phyloP scores from a whole-genome alignment of 2,888 invertebrate genomes.

The Diarsia rubi region DNA sequence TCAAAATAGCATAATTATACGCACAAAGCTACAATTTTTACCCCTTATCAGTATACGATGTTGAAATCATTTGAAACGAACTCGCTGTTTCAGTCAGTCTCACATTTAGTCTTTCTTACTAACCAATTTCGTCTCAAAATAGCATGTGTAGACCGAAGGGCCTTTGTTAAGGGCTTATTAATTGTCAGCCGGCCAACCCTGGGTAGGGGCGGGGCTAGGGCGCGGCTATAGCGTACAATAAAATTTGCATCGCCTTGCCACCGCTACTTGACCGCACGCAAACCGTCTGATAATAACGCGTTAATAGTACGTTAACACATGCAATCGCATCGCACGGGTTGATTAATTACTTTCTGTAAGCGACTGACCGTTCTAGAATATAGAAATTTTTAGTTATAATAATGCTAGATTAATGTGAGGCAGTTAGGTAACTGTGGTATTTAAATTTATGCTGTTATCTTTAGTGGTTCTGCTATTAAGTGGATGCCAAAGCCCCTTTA shows the following conservation, averaged over 20 bases:
- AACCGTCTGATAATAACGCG: conserved; percentile 60
- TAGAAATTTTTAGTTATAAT: conserved; percentile 52
- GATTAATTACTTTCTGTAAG: conserved; percentile 65
- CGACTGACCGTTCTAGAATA: conserved; percentile 45
- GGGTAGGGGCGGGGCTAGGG: conserved; percentile 64
- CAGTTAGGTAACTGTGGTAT: conserved; percentile 29
- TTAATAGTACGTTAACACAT: conserved; percentile 70
- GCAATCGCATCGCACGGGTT: conserved; percentile 67
- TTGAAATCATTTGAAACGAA: conserved; percentile 41
- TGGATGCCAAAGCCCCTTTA: conserved; percentile 4
- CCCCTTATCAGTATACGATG: background rate
- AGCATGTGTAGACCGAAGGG: conserved; percentile 50
- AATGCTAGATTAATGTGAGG: conserved; percentile 38
- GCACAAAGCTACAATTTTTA: background rate
- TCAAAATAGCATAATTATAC: background rate
- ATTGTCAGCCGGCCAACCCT: conserved; percentile 64
- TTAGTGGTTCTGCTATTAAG: conserved; percentile 20
- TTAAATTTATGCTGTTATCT: conserved; percentile 49
- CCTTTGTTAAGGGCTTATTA: conserved; percentile 64
- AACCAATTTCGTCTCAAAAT: conserved; percentile 50
- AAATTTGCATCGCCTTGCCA: conserved; percentile 69
- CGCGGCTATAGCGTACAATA: conserved; percentile 69
- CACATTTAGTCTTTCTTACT: conserved; percentile 31
- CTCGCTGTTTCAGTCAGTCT: conserved; percentile 3
- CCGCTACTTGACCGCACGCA: conserved; percentile 68